phyloP scores from a whole-genome alignment of 2,113 vertebrate species.

The Pipra filicauda region DNA sequence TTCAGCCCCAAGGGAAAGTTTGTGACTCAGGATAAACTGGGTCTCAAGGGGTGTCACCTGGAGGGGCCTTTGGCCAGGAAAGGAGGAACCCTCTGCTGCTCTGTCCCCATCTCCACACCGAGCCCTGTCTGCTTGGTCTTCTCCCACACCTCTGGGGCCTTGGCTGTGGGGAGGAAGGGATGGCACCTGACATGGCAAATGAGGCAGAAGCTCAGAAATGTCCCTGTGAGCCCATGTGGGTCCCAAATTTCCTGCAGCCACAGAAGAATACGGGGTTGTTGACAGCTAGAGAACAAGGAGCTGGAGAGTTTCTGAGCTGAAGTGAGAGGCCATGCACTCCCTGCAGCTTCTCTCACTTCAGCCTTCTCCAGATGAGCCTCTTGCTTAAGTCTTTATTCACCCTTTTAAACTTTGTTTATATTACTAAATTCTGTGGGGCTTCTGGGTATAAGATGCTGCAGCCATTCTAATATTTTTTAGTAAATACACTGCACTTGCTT shows the following conservation, averaged over 20 bases:
- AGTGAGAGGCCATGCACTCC: accelerated
- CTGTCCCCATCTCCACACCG: too few species aligned
- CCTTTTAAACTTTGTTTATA: neutral
- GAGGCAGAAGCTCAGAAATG: neutral
- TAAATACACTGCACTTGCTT: neutral
- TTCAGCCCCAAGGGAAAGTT: neutral
- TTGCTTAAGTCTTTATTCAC: neutral
- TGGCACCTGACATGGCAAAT: accelerated
- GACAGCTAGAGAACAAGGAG: neutral
- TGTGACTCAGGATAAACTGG: accelerated
- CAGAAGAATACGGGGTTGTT: accelerated
- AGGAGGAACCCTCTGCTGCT: neutral
- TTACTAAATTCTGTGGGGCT: neutral
- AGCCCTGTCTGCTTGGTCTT: neutral
- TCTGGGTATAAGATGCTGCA: neutral
- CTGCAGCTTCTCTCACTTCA: neutral
- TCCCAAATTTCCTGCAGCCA: accelerated
- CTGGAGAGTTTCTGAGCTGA: neutral
- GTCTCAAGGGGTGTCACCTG: neutral
- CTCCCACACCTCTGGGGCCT: accelerated
- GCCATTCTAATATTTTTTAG: neutral
- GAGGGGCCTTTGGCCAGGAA: neutral
- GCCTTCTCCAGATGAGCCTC: neutral
- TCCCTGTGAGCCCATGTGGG: accelerated
- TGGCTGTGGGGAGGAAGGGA: neutral